Evolutionary conservation across 1,140 invertebrate genomes (phyloP).

Genomic region (Meloidogyne hapla): DNA sequence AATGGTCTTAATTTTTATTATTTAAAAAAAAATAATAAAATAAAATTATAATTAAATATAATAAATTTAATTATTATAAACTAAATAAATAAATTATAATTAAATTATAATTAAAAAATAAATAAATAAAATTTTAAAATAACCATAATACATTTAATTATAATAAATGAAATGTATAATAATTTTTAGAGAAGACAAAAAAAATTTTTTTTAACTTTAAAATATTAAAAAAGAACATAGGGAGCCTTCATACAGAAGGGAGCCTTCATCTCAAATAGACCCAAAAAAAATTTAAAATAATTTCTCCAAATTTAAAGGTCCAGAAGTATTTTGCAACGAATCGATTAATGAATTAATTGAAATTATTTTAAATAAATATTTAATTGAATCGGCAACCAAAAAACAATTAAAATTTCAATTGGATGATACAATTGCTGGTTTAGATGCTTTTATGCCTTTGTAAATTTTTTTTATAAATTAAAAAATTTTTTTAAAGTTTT

Average conservation of each 20-base stretch:
- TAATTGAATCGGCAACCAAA: slow-evolving; percentile 3
- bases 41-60: no score
- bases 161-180: no score
- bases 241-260: background rate
- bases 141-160: no score
- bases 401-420: slow-evolving; percentile 28
- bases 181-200: slow-evolving; percentile 25
- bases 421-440: slow-evolving; percentile 32
- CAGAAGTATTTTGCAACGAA: slow-evolving; percentile 29
- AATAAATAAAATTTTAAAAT: no score
- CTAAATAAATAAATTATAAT: no score
- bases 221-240: no score
- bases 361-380: slow-evolving; percentile 22
- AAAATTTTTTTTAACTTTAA: background rate
- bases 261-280: background rate
- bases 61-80: no score
- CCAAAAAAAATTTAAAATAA: background rate
- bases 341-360: slow-evolving; percentile 7
- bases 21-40: no score
- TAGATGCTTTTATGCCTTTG: slow-evolving; percentile 52
- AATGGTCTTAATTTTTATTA: no score
- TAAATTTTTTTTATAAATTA: slow-evolving; percentile 28
- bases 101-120: no score
- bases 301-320: slow-evolving; percentile 16
- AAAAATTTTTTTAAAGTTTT: slow-evolving; percentile 35